Evolutionary conservation across 2,888 invertebrate species (phyloP).

Genomic region (Zeuzera pyrina): DNA sequence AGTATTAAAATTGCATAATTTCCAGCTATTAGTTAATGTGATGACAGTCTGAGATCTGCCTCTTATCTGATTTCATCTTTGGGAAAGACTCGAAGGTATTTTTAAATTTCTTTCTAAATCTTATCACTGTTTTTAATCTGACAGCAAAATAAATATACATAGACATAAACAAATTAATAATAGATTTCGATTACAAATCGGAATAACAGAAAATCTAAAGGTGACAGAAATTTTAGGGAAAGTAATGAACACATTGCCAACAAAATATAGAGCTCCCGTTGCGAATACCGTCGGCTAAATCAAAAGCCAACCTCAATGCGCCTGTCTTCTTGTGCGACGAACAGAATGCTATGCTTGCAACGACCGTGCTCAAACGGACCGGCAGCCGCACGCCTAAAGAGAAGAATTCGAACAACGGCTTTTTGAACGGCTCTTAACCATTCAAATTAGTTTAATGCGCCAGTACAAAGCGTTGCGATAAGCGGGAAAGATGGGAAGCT

Average conservation of each 20-base stretch:
- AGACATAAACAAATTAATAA: too few relatives aligned
- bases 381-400: conserved; percentile 50
- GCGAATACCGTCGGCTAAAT: conserved; percentile 27
- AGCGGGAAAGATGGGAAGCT: conserved; percentile 46
- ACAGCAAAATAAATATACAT: not conserved
- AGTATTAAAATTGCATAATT: conserved; percentile 31
- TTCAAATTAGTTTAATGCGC: conserved; percentile 72
- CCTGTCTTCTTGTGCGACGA: conserved; percentile 34
- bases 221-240: too few relatives aligned
- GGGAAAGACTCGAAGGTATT: conserved; percentile 49
- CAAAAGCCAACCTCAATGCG: conserved; percentile 46
- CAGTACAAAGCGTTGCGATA: conserved; percentile 65
- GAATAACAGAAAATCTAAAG: too few relatives aligned
- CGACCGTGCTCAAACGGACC: conserved; percentile 50
- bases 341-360: conserved; percentile 56
- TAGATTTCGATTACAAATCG: too few relatives aligned
- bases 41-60: conserved; percentile 57
- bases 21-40: conserved; percentile 43
- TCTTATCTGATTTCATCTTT: conserved; percentile 61
- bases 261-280: conserved; percentile 27
- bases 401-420: conserved; percentile 65
- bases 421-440: conserved; percentile 60
- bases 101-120: conserved; percentile 23
- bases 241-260: conserved; percentile 35
- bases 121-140: conserved; percentile 4